A percentile compares a stretch with the other conserved stretches of the same genome.
phyloP scores from a whole-genome alignment of 2,113 vertebrate genomes.

The Lampris megalopsis region DNA sequence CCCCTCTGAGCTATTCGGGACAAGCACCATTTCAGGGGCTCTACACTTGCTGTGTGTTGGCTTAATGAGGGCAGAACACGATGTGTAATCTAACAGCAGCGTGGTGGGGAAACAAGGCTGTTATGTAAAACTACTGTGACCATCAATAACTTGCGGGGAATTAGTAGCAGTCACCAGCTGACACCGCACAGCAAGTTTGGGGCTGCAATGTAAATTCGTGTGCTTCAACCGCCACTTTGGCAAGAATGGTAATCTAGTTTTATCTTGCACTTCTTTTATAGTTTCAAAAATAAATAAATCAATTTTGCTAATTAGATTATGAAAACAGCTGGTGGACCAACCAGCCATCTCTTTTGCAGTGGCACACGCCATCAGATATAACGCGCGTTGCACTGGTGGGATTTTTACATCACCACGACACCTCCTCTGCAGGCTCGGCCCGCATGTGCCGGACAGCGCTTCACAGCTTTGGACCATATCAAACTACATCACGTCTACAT shows the following conservation, averaged over 20 bases:
- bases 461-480: no score
- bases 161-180: not conserved
- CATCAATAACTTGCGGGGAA: slow-evolving; percentile 1
- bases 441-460: no score
- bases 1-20: slow-evolving; percentile 31
- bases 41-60: not conserved
- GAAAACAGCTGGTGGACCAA: not conserved
- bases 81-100: not conserved
- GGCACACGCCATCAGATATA: not conserved
- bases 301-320: no score
- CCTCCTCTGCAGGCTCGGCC: no score
- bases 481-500: no score
- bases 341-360: not conserved
- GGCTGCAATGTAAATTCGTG: slow-evolving; percentile 1
- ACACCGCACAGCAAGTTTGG: not conserved
- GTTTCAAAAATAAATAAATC: not conserved
- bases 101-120: no score
- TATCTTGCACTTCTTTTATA: not conserved
- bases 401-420: no score
- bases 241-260: not conserved
- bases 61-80: slow-evolving; percentile 15
- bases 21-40: slow-evolving; percentile 29
- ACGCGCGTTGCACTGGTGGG: not conserved
- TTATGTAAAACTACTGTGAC: not conserved
- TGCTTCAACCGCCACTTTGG: not conserved